Evolutionary conservation across 2,797 vertebrate species (phyloP).

Genomic region (Helostoma temminkii): DNA sequence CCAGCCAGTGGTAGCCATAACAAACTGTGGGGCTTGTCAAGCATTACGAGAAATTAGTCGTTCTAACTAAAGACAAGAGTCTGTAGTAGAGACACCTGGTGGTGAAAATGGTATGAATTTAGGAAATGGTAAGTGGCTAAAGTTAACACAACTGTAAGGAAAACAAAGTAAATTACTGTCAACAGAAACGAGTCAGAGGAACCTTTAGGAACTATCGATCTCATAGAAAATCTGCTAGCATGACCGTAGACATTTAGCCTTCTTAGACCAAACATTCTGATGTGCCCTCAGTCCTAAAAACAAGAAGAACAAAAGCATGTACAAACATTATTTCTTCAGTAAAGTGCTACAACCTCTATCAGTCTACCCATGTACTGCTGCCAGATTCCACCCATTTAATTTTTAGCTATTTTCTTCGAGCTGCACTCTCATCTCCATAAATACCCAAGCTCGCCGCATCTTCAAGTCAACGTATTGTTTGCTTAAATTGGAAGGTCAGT

Average conservation of each 20-base stretch:
- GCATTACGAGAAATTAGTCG: no score
- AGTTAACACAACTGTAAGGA: no score
- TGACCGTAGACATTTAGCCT: no score
- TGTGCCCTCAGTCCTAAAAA: neutral
- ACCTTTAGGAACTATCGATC: no score
- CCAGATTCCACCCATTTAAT: slow-evolving; percentile 35
- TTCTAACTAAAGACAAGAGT: no score
- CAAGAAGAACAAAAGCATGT: neutral
- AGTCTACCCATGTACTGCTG: slow-evolving; percentile 11
- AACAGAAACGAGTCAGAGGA: no score
- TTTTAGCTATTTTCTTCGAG: slow-evolving; percentile 41
- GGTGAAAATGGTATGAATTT: no score
- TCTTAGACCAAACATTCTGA: no score
- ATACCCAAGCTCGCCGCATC: slow-evolving; percentile 40
- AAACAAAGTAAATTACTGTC: neutral
- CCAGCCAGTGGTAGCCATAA: no score
- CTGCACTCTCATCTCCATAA: slow-evolving; percentile 40
- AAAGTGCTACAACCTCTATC: slow-evolving; percentile 9
- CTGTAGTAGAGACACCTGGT: no score
- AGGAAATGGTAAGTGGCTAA: no score
- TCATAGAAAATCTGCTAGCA: neutral
- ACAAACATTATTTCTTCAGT: slow-evolving; percentile 10
- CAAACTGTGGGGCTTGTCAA: no score
- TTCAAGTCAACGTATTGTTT: slow-evolving; percentile 75
- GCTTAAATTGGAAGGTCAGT: slow-evolving; percentile 77